phyloP scores from a whole-genome alignment of 2,888 invertebrate species.

The Leucophenga maculata region DNA sequence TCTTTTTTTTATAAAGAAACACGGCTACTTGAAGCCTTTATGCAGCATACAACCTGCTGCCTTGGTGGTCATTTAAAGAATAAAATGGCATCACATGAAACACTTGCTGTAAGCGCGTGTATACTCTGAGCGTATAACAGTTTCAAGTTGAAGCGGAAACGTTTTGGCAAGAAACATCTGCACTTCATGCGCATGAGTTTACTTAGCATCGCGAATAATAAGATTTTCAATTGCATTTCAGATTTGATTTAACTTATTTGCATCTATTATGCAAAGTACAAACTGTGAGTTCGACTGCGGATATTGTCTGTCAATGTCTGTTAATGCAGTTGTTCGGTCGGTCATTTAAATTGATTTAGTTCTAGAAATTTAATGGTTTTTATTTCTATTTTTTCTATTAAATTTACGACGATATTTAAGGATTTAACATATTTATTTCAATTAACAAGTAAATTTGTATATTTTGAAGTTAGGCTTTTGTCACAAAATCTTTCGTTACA shows the following conservation, averaged over 20 bases:
- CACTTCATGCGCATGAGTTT: neutral
- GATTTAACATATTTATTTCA: too few species aligned
- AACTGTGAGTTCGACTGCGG: neutral
- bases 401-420: too few species aligned
- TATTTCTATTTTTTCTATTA: neutral
- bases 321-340: neutral
- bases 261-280: neutral
- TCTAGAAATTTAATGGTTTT: conserved; percentile 12
- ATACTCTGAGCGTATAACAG: conserved; percentile 9
- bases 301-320: neutral
- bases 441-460: too few species aligned
- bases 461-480: too few species aligned
- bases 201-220: neutral
- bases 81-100: neutral
- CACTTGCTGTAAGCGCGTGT: neutral
- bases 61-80: neutral
- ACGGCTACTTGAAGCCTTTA: neutral
- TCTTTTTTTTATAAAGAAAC: neutral
- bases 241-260: conserved; percentile 15
- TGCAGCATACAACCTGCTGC: neutral
- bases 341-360: neutral
- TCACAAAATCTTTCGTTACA: too few species aligned
- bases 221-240: conserved; percentile 12
- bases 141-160: neutral
- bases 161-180: conserved; percentile 8